Base-by-base conservation (phyloP, 1,140 invertebrate species). In the Dreissena polymorpha region DNA sequence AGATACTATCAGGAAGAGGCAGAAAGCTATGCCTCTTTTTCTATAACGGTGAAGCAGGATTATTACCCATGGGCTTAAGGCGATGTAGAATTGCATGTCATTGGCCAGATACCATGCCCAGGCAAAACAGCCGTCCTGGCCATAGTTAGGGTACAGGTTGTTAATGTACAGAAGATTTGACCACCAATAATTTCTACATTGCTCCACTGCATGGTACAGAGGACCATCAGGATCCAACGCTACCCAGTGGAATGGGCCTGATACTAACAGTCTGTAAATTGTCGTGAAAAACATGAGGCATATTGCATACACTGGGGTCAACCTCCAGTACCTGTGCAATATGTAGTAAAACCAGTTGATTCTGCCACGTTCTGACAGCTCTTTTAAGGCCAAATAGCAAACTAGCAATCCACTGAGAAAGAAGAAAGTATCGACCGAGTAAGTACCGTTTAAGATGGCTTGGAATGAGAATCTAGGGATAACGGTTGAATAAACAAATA, bases 81-180 rank as follows among this genome's bases (percentile, higher is more conserved):
- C 2, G 16, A 83, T 74, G n/a, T n/a, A n/a, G n/a, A n/a, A n/a
- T n/a, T n/a, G n/a, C n/a, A n/a, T n/a, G n/a, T n/a, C n/a, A n/a
- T 83, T 83, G 16, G 80, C 80, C n/a, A 83, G 53, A 65, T 83
- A 83, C 80, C 80, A 83, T 8, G 55, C 50, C 80, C 80, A 74
- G 0, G 60, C 71, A 23, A 57, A 10, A 51, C 80, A 83, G 16
- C 69, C 18, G 3, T 76, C 23, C 7, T 82, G 93, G 2, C 96
- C 94, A 64, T 73, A 74, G 18, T 77, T 49, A 7, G 86, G 86
- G 55, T 84, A 74, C 83, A 97, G 96, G 91, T 97, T 97, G 89
- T 97, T 97, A 23, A 97, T 94, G 89, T 97, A 97, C 0, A 97
- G 92, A 21, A 97, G 91, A 89, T 97, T 97, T 0, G 95, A 93